Percentiles rank a stretch among this genome's conserved stretches.
These are phyloP conservation scores for Saccostrea cuccullata DNA, from an alignment of 1,140 invertebrate species.

Conservation along the genomic window DNA sequence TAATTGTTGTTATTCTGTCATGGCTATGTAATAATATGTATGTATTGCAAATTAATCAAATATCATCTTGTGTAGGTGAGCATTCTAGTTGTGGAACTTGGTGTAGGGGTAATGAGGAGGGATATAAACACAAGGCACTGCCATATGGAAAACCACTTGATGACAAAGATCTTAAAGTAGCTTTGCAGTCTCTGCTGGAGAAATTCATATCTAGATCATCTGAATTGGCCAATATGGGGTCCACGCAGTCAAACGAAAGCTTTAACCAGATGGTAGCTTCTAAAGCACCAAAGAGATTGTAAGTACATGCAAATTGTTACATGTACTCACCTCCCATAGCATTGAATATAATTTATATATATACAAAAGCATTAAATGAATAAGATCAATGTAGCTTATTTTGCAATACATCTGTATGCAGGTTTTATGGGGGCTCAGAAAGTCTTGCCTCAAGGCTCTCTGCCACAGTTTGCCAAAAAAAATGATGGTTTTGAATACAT, in stretches of 20 bases:
- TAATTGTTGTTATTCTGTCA: too few species aligned
- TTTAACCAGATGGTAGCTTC: constrained; percentile 46
- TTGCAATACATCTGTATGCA: constrained; percentile 20
- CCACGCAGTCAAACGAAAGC: constrained; percentile 42
- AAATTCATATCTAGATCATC: constrained; percentile 27
- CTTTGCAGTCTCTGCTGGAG: constrained; percentile 35
- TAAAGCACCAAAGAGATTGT: constrained; percentile 49
- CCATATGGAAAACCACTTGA: constrained; percentile 40
- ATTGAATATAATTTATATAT: neutral
- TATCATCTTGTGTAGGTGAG: constrained; percentile 11
- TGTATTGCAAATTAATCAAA: constrained; percentile 38
- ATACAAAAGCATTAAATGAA: neutral
- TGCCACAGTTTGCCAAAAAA: constrained; percentile 47
- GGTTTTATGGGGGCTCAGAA: constrained; percentile 29
- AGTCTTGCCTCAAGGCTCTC: constrained; percentile 5
- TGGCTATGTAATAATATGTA: constrained; percentile 29
- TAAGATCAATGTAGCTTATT: neutral
- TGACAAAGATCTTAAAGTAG: constrained; percentile 18
- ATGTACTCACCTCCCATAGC: neutral
- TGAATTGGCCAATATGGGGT: constrained; percentile 36
- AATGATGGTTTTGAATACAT: constrained; percentile 38
- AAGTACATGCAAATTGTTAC: neutral
- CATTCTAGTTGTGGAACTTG: constrained; percentile 40
- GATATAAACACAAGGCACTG: constrained; percentile 38
- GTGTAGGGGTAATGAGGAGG: constrained; percentile 34